Percentiles rank a stretch among this genome's conserved stretches.
phyloP scores from a whole-genome alignment of 2,888 invertebrate genomes.

The Andrena camellia region DNA sequence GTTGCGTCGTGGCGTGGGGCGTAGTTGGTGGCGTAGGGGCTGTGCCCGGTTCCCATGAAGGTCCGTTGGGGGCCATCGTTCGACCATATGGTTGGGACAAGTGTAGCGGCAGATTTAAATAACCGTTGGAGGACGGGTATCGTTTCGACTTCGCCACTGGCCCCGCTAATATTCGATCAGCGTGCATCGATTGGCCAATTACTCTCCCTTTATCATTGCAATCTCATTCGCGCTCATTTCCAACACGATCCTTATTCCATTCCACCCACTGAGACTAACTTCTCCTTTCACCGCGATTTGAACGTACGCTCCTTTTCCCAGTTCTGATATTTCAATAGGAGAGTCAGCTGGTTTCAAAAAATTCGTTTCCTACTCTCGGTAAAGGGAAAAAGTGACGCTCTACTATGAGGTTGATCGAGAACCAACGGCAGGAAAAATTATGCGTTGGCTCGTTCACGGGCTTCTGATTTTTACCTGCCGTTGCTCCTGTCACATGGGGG shows the following conservation, averaged over 20 bases:
- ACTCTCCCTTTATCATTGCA: not conserved
- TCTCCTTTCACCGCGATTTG: not conserved
- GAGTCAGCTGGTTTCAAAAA: not conserved
- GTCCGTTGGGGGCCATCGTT: slow-evolving; percentile 84
- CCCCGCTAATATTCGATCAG: slow-evolving; percentile 47
- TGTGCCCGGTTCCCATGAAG: slow-evolving; percentile 84
- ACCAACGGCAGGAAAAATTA: slow-evolving; percentile 25
- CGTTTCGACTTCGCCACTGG: slow-evolving; percentile 36
- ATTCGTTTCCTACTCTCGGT: not conserved
- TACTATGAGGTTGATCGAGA: slow-evolving; percentile 1
- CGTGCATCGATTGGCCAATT: slow-evolving; percentile 30
- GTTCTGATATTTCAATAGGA: not conserved
- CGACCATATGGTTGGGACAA: slow-evolving; percentile 83
- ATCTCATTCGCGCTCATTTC: not conserved
- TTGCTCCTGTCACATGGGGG: slow-evolving; percentile 69
- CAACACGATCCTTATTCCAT: not conserved
- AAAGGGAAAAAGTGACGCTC: not conserved
- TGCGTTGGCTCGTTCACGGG: slow-evolving; percentile 56
- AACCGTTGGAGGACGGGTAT: slow-evolving; percentile 81
- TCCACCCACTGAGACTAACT: not conserved
- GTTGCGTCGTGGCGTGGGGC: slow-evolving; percentile 65
- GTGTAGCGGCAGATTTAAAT: slow-evolving; percentile 85
- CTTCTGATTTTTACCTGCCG: slow-evolving; percentile 76
- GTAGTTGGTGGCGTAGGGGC: slow-evolving; percentile 72
- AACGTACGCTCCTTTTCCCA: not conserved